A percentile compares a stretch with the other conserved stretches of the same genome.
phyloP scores from a whole-genome alignment of 2,113 vertebrate species.

The Phaethon lepturus region DNA sequence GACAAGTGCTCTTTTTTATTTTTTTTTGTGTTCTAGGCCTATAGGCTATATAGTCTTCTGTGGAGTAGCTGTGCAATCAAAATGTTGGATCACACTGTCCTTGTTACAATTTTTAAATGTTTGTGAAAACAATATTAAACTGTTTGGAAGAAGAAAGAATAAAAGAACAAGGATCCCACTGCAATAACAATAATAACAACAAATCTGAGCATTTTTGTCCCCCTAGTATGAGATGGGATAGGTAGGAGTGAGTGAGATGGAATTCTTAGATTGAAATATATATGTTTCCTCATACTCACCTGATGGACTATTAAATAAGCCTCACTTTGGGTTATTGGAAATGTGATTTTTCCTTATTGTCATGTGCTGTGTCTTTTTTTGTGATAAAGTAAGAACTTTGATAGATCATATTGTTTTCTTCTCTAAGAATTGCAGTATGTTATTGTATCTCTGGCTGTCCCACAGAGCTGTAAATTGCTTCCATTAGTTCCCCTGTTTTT shows the following conservation, averaged over 20 bases:
- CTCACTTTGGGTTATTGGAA: conserved; percentile 15
- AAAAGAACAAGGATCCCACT: not conserved
- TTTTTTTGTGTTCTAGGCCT: not conserved
- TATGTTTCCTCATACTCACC: not conserved
- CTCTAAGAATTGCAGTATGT: conserved; percentile 49
- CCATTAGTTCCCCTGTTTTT: conserved; percentile 68
- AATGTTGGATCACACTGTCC: not conserved
- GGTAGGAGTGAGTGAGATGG: not conserved
- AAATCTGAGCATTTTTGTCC: not conserved
- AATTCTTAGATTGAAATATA: conserved; percentile 17
- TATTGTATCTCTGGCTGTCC: conserved; percentile 47
- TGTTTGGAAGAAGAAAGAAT: not conserved
- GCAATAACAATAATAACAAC: not conserved
- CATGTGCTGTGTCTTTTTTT: not conserved
- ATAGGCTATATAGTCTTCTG: not conserved
- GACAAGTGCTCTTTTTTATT: not conserved
- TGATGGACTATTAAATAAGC: conserved; percentile 10
- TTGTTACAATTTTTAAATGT: not conserved
- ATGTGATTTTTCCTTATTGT: conserved; percentile 19
- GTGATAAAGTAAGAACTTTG: conserved; percentile 55
- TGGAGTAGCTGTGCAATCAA: not conserved
- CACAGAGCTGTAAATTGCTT: conserved; percentile 71
- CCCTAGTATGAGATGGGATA: not conserved
- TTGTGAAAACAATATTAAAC: not conserved
- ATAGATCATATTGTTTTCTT: conserved; percentile 52